Conservation (phyloP, 2,113 vertebrate genomes). For the Morone chrysops region DNA sequence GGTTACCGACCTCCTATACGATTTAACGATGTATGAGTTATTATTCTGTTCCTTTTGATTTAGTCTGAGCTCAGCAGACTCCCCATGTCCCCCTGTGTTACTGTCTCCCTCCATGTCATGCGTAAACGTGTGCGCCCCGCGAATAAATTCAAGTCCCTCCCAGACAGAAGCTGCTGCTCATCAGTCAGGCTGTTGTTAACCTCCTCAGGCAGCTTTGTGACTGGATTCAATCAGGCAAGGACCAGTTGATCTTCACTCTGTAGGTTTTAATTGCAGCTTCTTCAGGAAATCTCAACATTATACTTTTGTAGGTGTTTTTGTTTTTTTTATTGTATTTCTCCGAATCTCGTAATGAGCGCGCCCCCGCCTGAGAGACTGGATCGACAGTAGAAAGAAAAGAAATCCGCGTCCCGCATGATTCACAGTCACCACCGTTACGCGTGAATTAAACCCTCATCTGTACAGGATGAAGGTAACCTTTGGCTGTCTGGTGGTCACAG, state of each 20-base stretch:
- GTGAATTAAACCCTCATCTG: background rate
- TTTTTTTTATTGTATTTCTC: background rate
- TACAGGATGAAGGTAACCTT: slow-evolving; percentile 66
- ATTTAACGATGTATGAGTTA: too few relatives aligned
- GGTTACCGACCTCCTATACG: too few relatives aligned
- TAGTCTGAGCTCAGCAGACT: background rate
- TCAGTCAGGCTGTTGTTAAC: background rate
- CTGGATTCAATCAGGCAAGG: background rate
- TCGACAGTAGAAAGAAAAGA: background rate
- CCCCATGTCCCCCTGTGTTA: background rate
- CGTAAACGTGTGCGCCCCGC: slow-evolving; percentile 40
- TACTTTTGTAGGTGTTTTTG: background rate
- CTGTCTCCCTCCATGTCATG: background rate
- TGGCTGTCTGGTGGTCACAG: slow-evolving; percentile 76
- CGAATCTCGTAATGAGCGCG: background rate
- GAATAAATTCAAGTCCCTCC: slow-evolving; percentile 49
- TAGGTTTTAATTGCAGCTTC: background rate
- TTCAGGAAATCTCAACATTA: too few relatives aligned
- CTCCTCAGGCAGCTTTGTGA: background rate
- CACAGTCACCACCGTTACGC: background rate
- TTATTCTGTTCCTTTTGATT: too few relatives aligned
- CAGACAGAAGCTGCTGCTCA: slow-evolving; percentile 6
- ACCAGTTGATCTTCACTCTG: background rate
- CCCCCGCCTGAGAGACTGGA: background rate
- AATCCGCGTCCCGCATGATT: slow-evolving; percentile 10